Percentiles rank a stretch among this genome's conserved stretches.
Conservation (phyloP, 2,797 vertebrate species). For the Uromys caudimaculatus region DNA sequence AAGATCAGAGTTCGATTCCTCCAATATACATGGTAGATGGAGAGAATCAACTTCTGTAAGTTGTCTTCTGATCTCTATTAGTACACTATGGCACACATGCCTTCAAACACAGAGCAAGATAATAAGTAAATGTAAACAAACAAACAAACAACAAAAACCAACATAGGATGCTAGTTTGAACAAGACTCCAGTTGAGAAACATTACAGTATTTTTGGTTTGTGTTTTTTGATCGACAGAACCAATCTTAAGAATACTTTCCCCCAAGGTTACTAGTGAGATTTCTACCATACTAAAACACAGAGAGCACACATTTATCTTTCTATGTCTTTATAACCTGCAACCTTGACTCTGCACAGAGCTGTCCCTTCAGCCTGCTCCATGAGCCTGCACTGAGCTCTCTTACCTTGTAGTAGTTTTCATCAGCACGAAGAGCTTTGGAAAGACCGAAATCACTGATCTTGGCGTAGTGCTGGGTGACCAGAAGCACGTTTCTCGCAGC, state of each 20-base stretch:
- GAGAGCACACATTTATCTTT: neutral
- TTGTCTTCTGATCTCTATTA: neutral
- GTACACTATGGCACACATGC: neutral
- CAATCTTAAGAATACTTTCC: neutral
- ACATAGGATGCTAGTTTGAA: neutral
- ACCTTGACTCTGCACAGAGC: neutral
- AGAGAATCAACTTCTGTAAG: neutral
- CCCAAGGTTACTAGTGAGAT: neutral
- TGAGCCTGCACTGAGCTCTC: neutral
- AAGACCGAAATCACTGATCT: constrained; percentile 99
- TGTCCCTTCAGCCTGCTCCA: neutral
- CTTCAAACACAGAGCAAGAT: neutral
- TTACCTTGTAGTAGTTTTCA: constrained; percentile 93
- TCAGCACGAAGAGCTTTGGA: constrained; percentile 96
- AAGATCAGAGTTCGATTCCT: neutral
- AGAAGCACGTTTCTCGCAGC: constrained; percentile 97
- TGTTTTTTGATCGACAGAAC: constrained; percentile 9
- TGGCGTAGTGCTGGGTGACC: constrained; percentile 98
- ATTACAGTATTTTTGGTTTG: neutral
- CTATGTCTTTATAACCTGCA: neutral
- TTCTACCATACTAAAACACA: constrained; percentile 12
- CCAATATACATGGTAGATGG: neutral
- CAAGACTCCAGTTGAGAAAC: neutral
- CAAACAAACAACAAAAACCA: neutral
- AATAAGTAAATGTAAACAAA: neutral